Base-by-base conservation (phyloP, 2,797 vertebrate species). In the Smutsia gigantea region DNA sequence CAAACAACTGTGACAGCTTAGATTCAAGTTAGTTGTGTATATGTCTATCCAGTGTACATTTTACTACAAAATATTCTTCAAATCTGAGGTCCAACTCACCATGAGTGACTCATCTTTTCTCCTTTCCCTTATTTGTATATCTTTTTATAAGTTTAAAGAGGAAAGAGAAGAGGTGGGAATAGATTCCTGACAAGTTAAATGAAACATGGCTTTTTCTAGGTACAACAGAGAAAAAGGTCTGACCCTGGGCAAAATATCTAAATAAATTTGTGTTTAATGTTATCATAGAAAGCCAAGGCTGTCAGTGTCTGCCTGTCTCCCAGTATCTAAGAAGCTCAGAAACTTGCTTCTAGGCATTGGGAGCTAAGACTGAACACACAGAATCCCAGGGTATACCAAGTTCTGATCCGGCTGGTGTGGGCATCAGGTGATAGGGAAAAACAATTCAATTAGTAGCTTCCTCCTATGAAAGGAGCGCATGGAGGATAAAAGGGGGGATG, bases 261-360 rank as follows among this genome's bases (percentile, higher is more conserved):
- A 69, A 59, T 87, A 79, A 87, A 61, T 87, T 88, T 88, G 49
- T 94, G 61, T 95, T 63, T 77, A 34, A 59, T 87, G 66, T 34
- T 53, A 1, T 84, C 31, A 63, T 64, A 55, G 66, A 90, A 81
- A 82, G 29, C 63, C 9, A 51, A 34, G 27, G 1, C 25, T 53
- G 59, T 82, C 12, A 78, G 42, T 12, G 55, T 59, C 68, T 61
- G 9, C 57, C 42, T 92, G 2, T 49, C 4, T 79, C 51, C 85
- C 51, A 42, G 63, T 90, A 83, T 57, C 15, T 31, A 23, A 49
- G 31, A 66, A 25, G 57, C 27, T 79, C 25, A 72, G 31, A 68
- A 25, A 31, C 31, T 68, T n/a, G 6, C 31, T 90, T 34, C 64
- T n/a, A 75, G 37, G 34, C 61, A 11, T 57, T 15, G 34, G 71